Evolutionary conservation across 1,140 invertebrate species (phyloP), one percentile per base, ranked within the genome.

Genomic region (Wasmannia auropunctata): DNA sequence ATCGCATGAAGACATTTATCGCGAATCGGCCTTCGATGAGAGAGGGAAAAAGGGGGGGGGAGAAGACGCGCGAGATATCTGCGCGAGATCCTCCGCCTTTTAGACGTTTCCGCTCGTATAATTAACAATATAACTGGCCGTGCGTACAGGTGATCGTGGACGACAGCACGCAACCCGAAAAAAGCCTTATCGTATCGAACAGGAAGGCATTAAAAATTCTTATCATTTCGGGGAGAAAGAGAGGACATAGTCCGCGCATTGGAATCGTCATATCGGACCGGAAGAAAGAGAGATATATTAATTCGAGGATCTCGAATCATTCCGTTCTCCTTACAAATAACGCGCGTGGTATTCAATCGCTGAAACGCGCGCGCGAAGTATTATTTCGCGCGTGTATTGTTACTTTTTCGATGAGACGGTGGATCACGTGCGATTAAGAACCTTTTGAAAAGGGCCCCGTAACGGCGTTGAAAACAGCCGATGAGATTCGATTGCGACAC

Each of bases 1-100:
- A 74, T 87, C 86, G 91, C 89, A 91, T 90, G 83, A 91, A 91
- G 85, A 90, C 91, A 85, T 92, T 92, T 91, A 92, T 92, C 91
- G 90, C 69, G 87, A 83, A 89, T 87, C 83, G 83, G 54, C 62
- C 69, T 84, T 88, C 86, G 88, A 88, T 88, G 90, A 87, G 54
- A 51, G 56, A 54, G 14, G n/a, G n/a, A 51, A 22, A 74, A 79
- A 76, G 58, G 43, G 81, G 7, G 31, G n/a, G 2, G 10, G 19
- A 7, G 31, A 28, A 62, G 11, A 37, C n/a, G 51, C 22, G 22
- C n/a, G 7, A 56, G 79, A 58, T 51, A 80, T 46, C 75, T 51
- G 62, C 77, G 79, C 58, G 31, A 85, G 63, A 63, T 81, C 51
- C n/a, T n/a, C 14, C 79, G 43, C n/a, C 84, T 49, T 69, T 83